Evolutionary conservation across 2,888 invertebrate genomes (phyloP).

Genomic region (Vesta saturnalis): DNA sequence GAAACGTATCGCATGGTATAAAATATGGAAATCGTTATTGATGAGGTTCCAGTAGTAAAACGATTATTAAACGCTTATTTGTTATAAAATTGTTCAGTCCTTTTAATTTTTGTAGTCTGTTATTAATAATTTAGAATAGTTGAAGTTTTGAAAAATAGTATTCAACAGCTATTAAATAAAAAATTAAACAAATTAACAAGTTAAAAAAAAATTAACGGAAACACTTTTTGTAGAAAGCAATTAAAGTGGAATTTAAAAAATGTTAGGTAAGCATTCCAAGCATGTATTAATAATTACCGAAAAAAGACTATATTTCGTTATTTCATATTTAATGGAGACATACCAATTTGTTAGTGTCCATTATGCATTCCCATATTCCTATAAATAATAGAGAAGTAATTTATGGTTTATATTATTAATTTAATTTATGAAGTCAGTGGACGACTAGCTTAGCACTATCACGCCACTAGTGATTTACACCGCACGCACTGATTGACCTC

Average conservation of each 20-base stretch:
- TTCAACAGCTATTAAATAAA: no score
- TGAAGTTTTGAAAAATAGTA: no score
- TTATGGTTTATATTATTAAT: slow-evolving; percentile 49
- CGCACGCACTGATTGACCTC: slow-evolving; percentile 51
- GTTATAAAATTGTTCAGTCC: background rate
- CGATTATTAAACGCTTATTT: background rate
- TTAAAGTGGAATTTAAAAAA: background rate
- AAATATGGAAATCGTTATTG: slow-evolving; percentile 2
- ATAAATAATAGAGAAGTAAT: slow-evolving; percentile 41
- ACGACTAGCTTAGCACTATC: slow-evolving; percentile 38
- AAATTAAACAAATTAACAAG: no score
- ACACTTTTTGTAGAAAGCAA: background rate
- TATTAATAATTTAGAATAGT: no score
- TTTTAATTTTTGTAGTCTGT: background rate
- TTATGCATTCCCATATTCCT: slow-evolving; percentile 26
- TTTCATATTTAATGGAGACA: slow-evolving; percentile 27
- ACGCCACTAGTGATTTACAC: slow-evolving; percentile 54
- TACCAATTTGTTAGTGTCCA: slow-evolving; percentile 28
- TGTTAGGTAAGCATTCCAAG: background rate
- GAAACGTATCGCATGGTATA: slow-evolving; percentile 2
- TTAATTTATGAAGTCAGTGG: slow-evolving; percentile 52
- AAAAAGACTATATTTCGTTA: slow-evolving; percentile 9
- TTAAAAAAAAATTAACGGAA: background rate
- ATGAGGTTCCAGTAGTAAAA: background rate
- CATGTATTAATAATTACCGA: background rate